Evolutionary conservation across 2,888 invertebrate species (phyloP).

Genomic region (Troides helena): DNA sequence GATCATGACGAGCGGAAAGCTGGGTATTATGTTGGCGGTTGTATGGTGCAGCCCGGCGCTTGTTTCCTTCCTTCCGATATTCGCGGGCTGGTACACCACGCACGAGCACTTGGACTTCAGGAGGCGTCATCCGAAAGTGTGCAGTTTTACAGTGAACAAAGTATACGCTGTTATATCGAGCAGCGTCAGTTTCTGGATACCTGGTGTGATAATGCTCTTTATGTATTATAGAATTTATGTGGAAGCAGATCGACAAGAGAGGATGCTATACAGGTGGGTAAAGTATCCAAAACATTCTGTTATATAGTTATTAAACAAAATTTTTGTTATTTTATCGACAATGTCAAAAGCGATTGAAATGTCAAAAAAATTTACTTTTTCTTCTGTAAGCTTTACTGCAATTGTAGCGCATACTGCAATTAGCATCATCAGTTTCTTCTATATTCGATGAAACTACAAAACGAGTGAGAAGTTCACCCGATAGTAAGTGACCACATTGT

Average conservation of each 20-base stretch:
- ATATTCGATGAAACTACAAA: too few relatives aligned
- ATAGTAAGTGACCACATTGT: too few relatives aligned
- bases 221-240: slow-evolving; percentile 95
- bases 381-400: too few relatives aligned
- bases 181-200: slow-evolving; percentile 96
- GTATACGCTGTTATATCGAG: slow-evolving; percentile 93
- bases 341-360: too few relatives aligned
- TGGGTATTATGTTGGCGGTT: slow-evolving; percentile 90
- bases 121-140: slow-evolving; percentile 85
- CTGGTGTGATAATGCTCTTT: slow-evolving; percentile 94
- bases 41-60: slow-evolving; percentile 96
- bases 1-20: slow-evolving; percentile 92
- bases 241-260: slow-evolving; percentile 91
- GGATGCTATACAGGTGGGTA: slow-evolving; percentile 89
- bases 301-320: not conserved
- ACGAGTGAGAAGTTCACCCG: too few relatives aligned
- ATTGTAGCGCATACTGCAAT: too few relatives aligned
- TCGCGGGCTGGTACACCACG: slow-evolving; percentile 97
- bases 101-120: slow-evolving; percentile 86
- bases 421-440: too few relatives aligned
- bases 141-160: slow-evolving; percentile 92
- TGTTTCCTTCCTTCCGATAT: slow-evolving; percentile 96
- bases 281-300: not conserved
- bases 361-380: too few relatives aligned
- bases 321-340: too few relatives aligned